phyloP scores from a whole-genome alignment of 2,113 vertebrate species.

The Serinus canaria region DNA sequence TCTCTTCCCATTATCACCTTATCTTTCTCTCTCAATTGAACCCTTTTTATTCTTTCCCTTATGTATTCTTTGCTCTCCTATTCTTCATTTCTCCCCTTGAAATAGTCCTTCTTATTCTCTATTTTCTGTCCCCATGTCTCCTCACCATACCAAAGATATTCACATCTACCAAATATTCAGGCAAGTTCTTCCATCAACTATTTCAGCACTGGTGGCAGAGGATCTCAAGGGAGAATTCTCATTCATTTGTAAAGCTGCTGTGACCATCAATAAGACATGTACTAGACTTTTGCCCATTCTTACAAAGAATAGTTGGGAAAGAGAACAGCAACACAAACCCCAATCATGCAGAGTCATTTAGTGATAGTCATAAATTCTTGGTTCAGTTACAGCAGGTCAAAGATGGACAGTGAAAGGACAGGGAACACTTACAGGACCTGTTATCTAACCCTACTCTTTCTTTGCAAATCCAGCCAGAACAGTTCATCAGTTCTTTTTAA shows the following conservation, averaged over 20 bases:
- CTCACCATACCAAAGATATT: not conserved
- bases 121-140: not conserved
- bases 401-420: not conserved
- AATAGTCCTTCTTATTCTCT: not conserved
- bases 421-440: not conserved
- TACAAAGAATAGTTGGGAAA: not conserved
- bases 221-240: not conserved
- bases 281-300: not conserved
- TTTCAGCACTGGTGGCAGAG: not conserved
- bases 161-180: not conserved
- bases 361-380: no score
- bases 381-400: not conserved
- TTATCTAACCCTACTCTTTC: not conserved
- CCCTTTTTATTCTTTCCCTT: not conserved
- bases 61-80: not conserved
- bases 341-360: not conserved
- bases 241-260: not conserved
- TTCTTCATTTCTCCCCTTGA: not conserved
- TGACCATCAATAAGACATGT: not conserved
- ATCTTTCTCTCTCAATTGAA: not conserved
- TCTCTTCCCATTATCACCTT: not conserved
- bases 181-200: not conserved
- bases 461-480: not conserved
- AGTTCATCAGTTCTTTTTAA: not conserved
- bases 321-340: not conserved